Conservation (phyloP, 92 coral and sea anemone genomes). For the Zoanthus solanderi region DNA sequence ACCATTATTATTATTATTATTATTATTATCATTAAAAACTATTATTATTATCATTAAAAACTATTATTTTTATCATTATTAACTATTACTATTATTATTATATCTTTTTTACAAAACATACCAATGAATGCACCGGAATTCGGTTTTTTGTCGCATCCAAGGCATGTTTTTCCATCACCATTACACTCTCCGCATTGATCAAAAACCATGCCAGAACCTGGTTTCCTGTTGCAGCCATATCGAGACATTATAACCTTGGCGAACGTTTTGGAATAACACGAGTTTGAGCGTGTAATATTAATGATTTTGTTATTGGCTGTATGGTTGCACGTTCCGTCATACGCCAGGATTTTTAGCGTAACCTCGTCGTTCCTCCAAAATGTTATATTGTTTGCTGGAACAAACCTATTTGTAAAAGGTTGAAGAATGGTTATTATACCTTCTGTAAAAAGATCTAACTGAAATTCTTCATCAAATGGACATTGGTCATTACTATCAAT, state of each 20-base stretch:
- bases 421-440: neutral
- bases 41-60: too few species aligned
- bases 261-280: slow-evolving; percentile 12
- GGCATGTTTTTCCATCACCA: neutral
- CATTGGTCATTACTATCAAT: too few species aligned
- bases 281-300: neutral
- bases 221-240: slow-evolving; percentile 18
- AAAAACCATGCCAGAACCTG: slow-evolving; percentile 12
- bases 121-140: slow-evolving; percentile 35
- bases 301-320: neutral
- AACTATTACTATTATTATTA: too few species aligned
- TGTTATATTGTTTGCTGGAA: neutral
- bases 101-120: neutral
- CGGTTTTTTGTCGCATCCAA: slow-evolving; percentile 21
- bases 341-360: neutral
- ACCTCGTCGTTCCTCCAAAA: slow-evolving; percentile 13
- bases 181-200: slow-evolving; percentile 14
- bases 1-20: too few species aligned
- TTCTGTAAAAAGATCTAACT: neutral
- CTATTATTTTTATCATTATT: too few species aligned
- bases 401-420: slow-evolving; percentile 12
- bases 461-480: neutral
- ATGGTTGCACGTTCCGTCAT: slow-evolving; percentile 14
- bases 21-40: too few species aligned
- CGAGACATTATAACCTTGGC: slow-evolving; percentile 26